A percentile compares a stretch with the other conserved stretches of the same genome.
Evolutionary conservation across 1,140 invertebrate species (phyloP).

Genomic region (Bombus waltoni): DNA sequence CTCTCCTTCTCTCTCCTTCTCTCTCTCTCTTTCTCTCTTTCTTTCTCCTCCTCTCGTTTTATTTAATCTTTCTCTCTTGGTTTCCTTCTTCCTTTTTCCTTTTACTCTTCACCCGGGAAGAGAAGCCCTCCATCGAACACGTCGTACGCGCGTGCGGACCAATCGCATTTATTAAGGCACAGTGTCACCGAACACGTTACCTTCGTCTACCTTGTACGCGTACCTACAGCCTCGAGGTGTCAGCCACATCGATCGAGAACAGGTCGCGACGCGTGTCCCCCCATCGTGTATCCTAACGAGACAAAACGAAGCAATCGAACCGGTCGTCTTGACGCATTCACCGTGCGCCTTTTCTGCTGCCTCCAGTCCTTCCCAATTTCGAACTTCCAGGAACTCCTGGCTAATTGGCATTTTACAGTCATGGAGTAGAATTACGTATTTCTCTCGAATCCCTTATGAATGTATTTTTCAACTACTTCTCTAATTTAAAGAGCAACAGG

Average conservation of each 20-base stretch:
- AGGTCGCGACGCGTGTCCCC: conserved; percentile 66
- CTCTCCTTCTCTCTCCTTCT: not conserved
- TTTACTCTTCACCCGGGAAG: not conserved
- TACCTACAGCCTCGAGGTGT: conserved; percentile 62
- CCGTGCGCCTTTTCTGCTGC: conserved; percentile 31
- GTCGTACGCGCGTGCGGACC: conserved; percentile 64
- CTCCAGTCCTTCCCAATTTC: conserved; percentile 46
- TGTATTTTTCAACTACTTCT: too few relatives aligned
- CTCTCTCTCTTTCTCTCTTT: not conserved
- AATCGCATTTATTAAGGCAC: conserved; percentile 70
- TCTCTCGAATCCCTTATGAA: not conserved
- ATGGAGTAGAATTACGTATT: not conserved
- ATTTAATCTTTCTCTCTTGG: not conserved
- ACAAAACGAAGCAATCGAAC: conserved; percentile 66
- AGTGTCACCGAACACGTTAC: conserved; percentile 66
- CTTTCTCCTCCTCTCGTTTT: not conserved
- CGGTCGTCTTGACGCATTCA: conserved; percentile 44
- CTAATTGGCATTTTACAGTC: conserved; percentile 21
- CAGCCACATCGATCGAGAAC: conserved; percentile 67
- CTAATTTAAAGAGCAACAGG: too few relatives aligned
- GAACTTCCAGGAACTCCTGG: conserved; percentile 33
- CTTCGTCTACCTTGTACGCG: conserved; percentile 65
- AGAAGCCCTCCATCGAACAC: conserved; percentile 27
- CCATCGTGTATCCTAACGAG: conserved; percentile 68
- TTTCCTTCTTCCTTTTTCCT: not conserved